A percentile compares a stretch with the other conserved stretches of the same genome.
phyloP scores from a whole-genome alignment of 1,140 invertebrate species.

The Drosophila tristis region DNA sequence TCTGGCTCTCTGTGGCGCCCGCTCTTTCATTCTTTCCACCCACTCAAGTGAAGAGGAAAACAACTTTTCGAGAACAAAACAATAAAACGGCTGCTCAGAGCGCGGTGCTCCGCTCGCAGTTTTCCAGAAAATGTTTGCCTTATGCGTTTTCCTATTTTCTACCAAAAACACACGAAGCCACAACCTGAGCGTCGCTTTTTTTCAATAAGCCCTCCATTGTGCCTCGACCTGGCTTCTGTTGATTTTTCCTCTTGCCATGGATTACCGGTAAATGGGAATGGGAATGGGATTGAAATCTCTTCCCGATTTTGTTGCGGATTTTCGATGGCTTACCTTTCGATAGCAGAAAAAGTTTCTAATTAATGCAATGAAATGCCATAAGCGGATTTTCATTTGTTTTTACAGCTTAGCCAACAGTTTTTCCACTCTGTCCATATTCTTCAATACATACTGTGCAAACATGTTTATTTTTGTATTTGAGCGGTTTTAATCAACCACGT shows the following conservation, averaged over 20 bases:
- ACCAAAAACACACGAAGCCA: constrained; percentile 59
- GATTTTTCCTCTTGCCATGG: constrained; percentile 60
- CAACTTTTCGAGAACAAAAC: constrained; percentile 41
- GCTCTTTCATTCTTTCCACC: not conserved
- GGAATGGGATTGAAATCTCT: constrained; percentile 32
- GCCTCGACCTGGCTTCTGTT: constrained; percentile 53
- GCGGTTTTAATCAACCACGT: not conserved
- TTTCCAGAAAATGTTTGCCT: constrained; percentile 39
- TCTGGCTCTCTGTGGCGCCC: too few species aligned
- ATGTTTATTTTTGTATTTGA: not conserved
- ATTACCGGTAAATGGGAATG: constrained; percentile 16
- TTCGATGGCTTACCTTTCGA: constrained; percentile 34
- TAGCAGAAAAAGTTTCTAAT: constrained; percentile 64
- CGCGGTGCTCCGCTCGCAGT: constrained; percentile 7
- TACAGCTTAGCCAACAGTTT: constrained; percentile 36
- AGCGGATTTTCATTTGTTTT: constrained; percentile 65
- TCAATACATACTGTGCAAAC: constrained; percentile 2
- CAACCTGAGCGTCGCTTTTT: constrained; percentile 69
- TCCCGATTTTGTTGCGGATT: constrained; percentile 54
- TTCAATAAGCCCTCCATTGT: constrained; percentile 59
- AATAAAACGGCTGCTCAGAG: constrained; percentile 47
- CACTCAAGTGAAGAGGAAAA: not conserved
- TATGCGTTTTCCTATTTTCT: constrained; percentile 62
- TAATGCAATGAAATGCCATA: constrained; percentile 58
- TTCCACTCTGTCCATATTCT: not conserved